These are phyloP conservation scores for Xiphophorus birchmanni DNA, from an alignment of 2,797 vertebrate genomes.

Conservation along the genomic window DNA sequence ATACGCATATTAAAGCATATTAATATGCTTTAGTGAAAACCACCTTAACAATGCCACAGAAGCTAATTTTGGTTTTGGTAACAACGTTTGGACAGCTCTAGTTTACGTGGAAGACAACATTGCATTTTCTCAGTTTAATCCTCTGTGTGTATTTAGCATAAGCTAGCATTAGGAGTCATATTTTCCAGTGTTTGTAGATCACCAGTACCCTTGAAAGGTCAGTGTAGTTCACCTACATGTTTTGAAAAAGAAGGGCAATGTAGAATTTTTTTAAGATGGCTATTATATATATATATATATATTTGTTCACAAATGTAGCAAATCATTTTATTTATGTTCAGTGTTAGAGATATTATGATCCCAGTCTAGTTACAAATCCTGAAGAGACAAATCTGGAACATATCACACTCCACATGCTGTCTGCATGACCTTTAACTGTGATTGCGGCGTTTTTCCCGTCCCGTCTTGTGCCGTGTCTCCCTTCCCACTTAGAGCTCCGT, in stretches of 20 bases:
- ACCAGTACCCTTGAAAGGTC: neutral
- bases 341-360: constrained; percentile 73
- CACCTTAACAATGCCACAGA: neutral
- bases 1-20: neutral
- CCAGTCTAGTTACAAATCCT: constrained; percentile 64
- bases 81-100: neutral
- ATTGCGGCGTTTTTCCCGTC: constrained; percentile 39
- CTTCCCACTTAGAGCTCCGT: constrained; percentile 29
- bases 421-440: constrained; percentile 72
- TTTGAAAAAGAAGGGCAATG: neutral
- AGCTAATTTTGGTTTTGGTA: neutral
- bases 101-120: neutral
- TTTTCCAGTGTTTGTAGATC: neutral
- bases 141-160: neutral
- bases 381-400: constrained; percentile 54
- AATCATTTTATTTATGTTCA: constrained; percentile 50
- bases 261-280: neutral
- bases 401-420: constrained; percentile 44
- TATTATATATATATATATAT: neutral
- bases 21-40: neutral
- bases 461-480: constrained; percentile 21
- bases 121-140: neutral
- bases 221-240: neutral
- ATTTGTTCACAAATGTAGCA: neutral
- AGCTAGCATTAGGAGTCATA: neutral